Percentiles rank a stretch among this genome's conserved stretches.
These are phyloP conservation scores for Synaphobranchus kaupii DNA, from an alignment of 2,797 vertebrate species.

Conservation along the genomic window DNA sequence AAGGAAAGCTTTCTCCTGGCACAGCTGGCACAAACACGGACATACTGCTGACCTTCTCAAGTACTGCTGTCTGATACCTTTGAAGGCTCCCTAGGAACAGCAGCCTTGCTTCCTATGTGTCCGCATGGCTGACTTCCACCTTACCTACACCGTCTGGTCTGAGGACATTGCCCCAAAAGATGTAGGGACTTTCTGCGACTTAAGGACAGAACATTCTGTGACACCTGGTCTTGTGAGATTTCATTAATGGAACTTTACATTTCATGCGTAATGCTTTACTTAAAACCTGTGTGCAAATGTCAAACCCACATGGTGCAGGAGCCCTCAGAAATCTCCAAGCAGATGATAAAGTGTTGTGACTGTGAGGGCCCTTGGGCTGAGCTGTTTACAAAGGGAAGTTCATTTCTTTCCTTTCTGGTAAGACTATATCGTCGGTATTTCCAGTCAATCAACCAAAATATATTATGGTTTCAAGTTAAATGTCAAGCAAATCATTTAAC, in stretches of 20 bases:
- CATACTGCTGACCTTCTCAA: slow-evolving; percentile 17
- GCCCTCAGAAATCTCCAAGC: not conserved
- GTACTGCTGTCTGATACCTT: not conserved
- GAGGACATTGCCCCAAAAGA: not conserved
- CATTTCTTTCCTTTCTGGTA: slow-evolving; percentile 24
- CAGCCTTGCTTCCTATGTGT: not conserved
- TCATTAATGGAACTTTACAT: slow-evolving; percentile 13
- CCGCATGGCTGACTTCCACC: not conserved
- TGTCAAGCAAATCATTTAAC: slow-evolving; percentile 27
- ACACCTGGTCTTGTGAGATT: not conserved
- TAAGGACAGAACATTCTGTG: slow-evolving; percentile 3
- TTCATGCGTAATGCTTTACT: slow-evolving; percentile 1
- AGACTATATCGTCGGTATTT: slow-evolving; percentile 2
- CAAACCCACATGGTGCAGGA: not conserved
- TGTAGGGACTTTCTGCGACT: not conserved
- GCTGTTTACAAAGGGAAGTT: slow-evolving; percentile 16
- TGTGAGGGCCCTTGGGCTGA: not conserved
- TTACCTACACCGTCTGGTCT: not conserved
- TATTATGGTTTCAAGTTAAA: slow-evolving; percentile 27
- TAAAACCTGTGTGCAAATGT: slow-evolving; percentile 14
- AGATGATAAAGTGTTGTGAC: not conserved
- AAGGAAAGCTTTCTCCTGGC: not conserved
- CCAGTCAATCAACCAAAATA: slow-evolving; percentile 20
- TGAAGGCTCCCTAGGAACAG: not conserved
- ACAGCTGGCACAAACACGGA: not conserved